Percentiles rank a stretch among this genome's conserved stretches.
These are phyloP conservation scores for Protosalanx chinensis DNA, from an alignment of 2,797 vertebrate species.

Conservation along the genomic window DNA sequence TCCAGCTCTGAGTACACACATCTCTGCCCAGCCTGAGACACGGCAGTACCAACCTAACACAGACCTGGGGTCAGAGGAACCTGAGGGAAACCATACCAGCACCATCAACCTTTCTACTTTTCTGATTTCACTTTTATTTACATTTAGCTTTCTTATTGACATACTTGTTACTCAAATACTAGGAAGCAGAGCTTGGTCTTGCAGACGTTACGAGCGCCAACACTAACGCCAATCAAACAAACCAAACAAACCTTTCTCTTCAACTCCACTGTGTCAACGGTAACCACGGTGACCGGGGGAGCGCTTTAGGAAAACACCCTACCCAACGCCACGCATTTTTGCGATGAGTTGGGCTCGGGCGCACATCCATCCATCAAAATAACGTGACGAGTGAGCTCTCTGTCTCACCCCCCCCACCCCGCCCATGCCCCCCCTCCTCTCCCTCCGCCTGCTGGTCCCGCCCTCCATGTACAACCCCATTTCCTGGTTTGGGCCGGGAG, in stretches of 20 bases:
- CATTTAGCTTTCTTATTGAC: too few relatives aligned
- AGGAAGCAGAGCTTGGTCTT: too few relatives aligned
- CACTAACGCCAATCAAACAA: constrained; percentile 12
- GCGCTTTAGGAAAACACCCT: constrained; percentile 34
- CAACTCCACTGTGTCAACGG: constrained; percentile 58
- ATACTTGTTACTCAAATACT: too few relatives aligned
- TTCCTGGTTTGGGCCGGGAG: constrained; percentile 12
- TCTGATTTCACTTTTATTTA: too few relatives aligned
- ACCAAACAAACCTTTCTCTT: constrained; percentile 24
- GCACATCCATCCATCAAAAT: not conserved
- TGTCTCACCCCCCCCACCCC: not conserved
- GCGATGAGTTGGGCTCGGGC: not conserved
- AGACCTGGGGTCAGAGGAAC: not conserved
- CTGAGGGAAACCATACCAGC: too few relatives aligned
- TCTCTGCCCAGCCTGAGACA: not conserved
- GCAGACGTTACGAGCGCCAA: not conserved
- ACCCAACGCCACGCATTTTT: not conserved
- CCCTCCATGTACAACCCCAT: not conserved
- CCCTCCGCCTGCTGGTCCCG: too few relatives aligned
- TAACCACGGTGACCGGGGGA: constrained; percentile 55
- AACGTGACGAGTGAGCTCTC: not conserved
- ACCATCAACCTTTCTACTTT: too few relatives aligned
- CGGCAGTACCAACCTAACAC: not conserved
- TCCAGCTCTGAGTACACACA: not conserved
- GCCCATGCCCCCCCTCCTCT: not conserved